Percentiles rank a stretch among this genome's conserved stretches.
phyloP scores from a whole-genome alignment of 1,140 invertebrate genomes.

The Hermetia illucens region DNA sequence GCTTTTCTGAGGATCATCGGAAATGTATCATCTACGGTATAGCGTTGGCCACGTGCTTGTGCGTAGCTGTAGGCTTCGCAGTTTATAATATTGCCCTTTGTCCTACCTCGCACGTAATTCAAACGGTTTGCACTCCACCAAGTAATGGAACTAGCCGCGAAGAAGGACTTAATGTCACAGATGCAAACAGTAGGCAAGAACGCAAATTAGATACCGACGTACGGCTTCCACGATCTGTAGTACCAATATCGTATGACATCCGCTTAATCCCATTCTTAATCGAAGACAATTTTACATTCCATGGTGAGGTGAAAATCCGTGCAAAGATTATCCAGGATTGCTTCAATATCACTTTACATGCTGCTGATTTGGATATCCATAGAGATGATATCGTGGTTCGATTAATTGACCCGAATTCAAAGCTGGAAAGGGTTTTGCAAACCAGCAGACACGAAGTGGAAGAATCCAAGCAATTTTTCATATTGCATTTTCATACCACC shows the following conservation, averaged over 20 bases:
- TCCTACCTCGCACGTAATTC: no score
- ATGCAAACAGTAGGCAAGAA: no score
- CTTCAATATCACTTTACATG: constrained; percentile 61
- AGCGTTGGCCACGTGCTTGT: no score
- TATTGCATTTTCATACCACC: constrained; percentile 42
- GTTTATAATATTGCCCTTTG: no score
- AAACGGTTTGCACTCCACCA: no score
- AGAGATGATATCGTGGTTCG: constrained; percentile 34
- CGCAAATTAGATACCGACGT: constrained; percentile 36
- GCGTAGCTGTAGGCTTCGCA: no score
- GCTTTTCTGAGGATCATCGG: no score
- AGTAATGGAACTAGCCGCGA: no score
- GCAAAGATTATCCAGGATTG: constrained; percentile 50
- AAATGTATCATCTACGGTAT: no score
- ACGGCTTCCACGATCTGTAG: constrained; percentile 46
- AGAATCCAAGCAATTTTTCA: constrained; percentile 54
- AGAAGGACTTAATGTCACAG: no score
- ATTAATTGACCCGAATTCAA: constrained; percentile 9
- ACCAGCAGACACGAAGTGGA: constrained; percentile 40
- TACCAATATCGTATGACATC: constrained; percentile 52
- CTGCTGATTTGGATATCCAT: constrained; percentile 49
- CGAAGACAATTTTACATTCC: constrained; percentile 61
- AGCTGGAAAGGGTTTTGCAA: constrained; percentile 12
- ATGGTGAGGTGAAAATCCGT: constrained; percentile 52
- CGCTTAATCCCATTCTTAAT: constrained; percentile 53